Percentiles rank a stretch among this genome's conserved stretches.
These are phyloP conservation scores for Notolepis coatsorum DNA, from an alignment of 2,797 vertebrate species.

Conservation along the genomic window DNA sequence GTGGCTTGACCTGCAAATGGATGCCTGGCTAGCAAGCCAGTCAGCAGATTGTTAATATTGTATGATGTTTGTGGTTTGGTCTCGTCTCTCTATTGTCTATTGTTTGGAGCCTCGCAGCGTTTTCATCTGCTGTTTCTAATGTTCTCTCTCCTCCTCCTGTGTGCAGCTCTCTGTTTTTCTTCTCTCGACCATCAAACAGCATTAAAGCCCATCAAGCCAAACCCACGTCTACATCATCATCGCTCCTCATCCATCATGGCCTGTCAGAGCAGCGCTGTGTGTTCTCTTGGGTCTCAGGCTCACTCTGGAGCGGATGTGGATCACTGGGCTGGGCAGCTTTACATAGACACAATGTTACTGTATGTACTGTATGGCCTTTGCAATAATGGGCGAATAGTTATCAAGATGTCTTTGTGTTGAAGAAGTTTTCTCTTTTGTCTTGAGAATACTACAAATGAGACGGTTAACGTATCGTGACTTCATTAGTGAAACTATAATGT, in stretches of 20 bases:
- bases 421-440: no score
- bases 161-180: constrained; percentile 36
- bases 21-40: constrained; percentile 5
- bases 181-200: constrained; percentile 32
- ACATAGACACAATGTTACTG: no score
- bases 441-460: no score
- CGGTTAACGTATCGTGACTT: no score
- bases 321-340: constrained; percentile 49
- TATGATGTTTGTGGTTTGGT: constrained; percentile 14
- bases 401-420: no score
- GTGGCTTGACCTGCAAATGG: neutral
- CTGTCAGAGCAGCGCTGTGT: constrained; percentile 36
- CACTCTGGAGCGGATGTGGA: constrained; percentile 54
- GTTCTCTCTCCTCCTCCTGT: constrained; percentile 27
- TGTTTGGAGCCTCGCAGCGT: constrained; percentile 1
- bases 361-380: no score
- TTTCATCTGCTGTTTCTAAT: constrained; percentile 10
- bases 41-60: constrained; percentile 2
- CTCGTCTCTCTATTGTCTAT: constrained; percentile 11
- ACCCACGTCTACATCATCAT: constrained; percentile 37
- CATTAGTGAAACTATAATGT: no score
- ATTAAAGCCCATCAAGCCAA: constrained; percentile 37
- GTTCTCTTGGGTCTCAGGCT: constrained; percentile 23
- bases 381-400: no score
- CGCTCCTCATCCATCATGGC: constrained; percentile 61